phyloP scores from a whole-genome alignment of 2,113 vertebrate species.

The Parotia lawesii region DNA sequence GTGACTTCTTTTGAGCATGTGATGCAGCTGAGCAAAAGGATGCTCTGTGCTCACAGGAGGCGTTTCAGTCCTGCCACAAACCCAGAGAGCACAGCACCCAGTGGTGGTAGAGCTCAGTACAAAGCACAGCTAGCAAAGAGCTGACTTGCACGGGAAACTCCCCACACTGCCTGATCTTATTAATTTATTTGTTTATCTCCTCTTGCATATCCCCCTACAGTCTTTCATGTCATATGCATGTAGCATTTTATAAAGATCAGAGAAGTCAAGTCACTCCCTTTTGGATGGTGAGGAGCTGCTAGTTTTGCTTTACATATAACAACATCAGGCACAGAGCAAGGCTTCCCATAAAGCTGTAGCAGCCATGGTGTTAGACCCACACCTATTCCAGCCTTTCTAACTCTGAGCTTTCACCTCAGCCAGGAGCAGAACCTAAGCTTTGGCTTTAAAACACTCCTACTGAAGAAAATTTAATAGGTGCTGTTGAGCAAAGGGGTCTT shows the following conservation, averaged over 20 bases:
- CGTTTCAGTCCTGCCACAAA: background rate
- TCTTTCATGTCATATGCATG: background rate
- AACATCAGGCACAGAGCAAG: background rate
- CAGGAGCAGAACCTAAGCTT: background rate
- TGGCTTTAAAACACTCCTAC: background rate
- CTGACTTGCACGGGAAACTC: background rate
- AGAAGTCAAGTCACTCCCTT: background rate
- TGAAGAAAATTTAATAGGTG: background rate
- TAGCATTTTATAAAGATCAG: background rate
- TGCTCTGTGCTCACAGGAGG: background rate
- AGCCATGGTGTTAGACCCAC: background rate
- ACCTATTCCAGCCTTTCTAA: background rate
- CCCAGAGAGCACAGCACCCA: background rate
- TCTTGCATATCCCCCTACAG: background rate
- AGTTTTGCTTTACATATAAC: background rate
- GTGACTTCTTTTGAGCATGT: background rate
- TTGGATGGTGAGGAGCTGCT: rapidly evolving
- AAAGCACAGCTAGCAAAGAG: background rate
- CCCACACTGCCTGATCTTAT: background rate
- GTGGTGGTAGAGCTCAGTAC: background rate
- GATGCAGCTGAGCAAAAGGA: background rate
- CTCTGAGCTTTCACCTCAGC: background rate
- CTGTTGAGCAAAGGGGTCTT: background rate
- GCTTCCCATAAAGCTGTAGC: background rate
- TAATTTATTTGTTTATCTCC: background rate